phyloP scores from a whole-genome alignment of 2,888 invertebrate genomes.

The Cremastinae sp. region DNA sequence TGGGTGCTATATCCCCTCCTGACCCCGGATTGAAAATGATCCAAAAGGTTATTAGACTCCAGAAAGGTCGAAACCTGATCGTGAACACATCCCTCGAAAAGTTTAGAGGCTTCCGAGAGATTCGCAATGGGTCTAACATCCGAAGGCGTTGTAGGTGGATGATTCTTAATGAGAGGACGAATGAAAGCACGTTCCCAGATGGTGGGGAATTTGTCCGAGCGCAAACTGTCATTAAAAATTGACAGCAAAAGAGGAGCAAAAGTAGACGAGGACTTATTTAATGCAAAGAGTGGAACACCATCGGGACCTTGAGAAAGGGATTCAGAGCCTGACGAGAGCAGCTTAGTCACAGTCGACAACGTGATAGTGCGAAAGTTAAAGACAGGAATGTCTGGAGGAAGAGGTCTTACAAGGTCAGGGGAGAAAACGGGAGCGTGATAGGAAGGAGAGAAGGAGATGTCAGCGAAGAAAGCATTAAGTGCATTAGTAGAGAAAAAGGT shows the following conservation, averaged over 20 bases:
- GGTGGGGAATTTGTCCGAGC: background rate
- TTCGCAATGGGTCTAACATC: conserved; percentile 47
- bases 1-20: background rate
- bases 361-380: background rate
- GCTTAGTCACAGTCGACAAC: background rate
- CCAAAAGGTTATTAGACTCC: background rate
- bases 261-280: background rate
- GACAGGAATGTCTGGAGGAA: background rate
- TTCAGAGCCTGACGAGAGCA: background rate
- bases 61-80: background rate
- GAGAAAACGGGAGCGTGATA: background rate
- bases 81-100: conserved; percentile 25
- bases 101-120: conserved; percentile 30
- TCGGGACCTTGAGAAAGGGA: background rate
- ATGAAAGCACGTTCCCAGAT: conserved; percentile 3
- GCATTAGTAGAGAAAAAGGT: background rate
- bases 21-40: conserved; percentile 10
- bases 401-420: background rate
- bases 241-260: background rate
- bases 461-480: background rate
- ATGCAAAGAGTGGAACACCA: background rate
- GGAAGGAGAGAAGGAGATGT: background rate
- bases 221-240: background rate
- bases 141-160: background rate
- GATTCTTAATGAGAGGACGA: conserved; percentile 1